Evolutionary conservation across 2,113 vertebrate species (phyloP).

Genomic region (Gasterosteus aculeatus): DNA sequence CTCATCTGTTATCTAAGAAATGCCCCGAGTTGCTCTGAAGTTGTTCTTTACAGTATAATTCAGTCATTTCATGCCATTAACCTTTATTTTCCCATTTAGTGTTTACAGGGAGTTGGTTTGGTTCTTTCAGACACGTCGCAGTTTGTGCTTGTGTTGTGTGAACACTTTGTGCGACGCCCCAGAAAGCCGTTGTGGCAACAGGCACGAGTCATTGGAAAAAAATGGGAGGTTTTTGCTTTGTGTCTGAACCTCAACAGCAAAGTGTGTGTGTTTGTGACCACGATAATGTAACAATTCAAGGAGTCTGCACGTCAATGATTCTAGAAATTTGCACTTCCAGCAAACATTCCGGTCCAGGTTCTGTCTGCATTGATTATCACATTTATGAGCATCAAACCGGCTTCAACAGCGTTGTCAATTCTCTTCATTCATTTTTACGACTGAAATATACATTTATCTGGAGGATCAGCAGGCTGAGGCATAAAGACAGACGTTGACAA

Average conservation of each 20-base stretch:
- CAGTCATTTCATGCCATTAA: too few relatives aligned
- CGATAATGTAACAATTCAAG: background rate
- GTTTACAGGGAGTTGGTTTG: background rate
- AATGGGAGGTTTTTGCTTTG: too few relatives aligned
- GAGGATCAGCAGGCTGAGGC: conserved; percentile 16
- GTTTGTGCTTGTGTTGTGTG: too few relatives aligned
- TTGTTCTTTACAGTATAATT: background rate
- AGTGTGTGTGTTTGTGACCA: too few relatives aligned
- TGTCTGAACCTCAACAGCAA: too few relatives aligned
- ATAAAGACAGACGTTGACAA: background rate
- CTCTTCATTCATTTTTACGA: conserved; percentile 27
- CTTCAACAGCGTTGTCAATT: background rate
- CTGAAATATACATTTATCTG: conserved; percentile 19
- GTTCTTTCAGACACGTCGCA: too few relatives aligned
- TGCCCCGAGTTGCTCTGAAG: background rate
- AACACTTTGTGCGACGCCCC: too few relatives aligned
- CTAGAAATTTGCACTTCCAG: background rate
- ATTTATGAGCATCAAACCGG: conserved; percentile 13
- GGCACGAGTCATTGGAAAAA: too few relatives aligned
- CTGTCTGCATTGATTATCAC: background rate
- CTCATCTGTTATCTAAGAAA: background rate
- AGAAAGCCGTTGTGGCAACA: too few relatives aligned
- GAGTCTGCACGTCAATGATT: background rate
- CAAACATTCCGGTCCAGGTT: background rate
- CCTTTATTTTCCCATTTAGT: too few relatives aligned